Percentiles rank a stretch among this genome's conserved stretches.
phyloP scores from a whole-genome alignment of 1,140 invertebrate genomes.

The Heliconius nattereri region DNA sequence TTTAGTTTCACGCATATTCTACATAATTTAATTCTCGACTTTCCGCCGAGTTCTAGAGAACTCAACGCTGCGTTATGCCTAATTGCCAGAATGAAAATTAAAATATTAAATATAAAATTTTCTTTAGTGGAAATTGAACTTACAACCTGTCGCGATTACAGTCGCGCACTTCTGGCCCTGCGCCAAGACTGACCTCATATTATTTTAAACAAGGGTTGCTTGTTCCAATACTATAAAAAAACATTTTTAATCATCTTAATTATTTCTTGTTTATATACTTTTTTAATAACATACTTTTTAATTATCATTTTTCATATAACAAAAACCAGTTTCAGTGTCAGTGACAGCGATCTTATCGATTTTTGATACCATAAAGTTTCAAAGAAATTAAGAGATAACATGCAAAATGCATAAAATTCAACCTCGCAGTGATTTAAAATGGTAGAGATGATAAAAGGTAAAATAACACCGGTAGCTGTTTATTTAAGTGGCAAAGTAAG shows the following conservation, averaged over 20 bases:
- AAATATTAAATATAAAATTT: no score
- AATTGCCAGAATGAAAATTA: no score
- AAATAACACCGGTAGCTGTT: slow-evolving; percentile 31
- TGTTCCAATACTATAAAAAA: no score
- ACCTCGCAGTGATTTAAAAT: slow-evolving; percentile 22
- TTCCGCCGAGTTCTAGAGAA: no score
- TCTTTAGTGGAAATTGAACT: no score
- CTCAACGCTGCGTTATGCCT: no score
- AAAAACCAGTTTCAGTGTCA: background rate
- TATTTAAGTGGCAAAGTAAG: slow-evolving; percentile 24
- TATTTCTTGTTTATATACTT: background rate
- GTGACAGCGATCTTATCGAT: slow-evolving; percentile 23
- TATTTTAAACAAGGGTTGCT: no score
- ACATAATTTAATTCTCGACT: no score
- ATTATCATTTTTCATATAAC: background rate
- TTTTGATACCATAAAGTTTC: slow-evolving; percentile 23
- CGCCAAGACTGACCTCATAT: no score
- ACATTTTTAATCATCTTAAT: background rate
- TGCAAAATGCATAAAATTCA: slow-evolving; percentile 23
- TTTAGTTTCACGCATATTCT: no score
- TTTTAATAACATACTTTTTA: background rate
- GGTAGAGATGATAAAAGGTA: slow-evolving; percentile 20
- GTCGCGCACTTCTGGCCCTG: no score
- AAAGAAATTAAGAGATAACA: slow-evolving; percentile 25
- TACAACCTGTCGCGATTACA: no score